A percentile compares a stretch with the other conserved stretches of the same genome.
These are phyloP conservation scores for Palaemon carinicauda DNA, from an alignment of 1,140 invertebrate species.

Conservation along the genomic window DNA sequence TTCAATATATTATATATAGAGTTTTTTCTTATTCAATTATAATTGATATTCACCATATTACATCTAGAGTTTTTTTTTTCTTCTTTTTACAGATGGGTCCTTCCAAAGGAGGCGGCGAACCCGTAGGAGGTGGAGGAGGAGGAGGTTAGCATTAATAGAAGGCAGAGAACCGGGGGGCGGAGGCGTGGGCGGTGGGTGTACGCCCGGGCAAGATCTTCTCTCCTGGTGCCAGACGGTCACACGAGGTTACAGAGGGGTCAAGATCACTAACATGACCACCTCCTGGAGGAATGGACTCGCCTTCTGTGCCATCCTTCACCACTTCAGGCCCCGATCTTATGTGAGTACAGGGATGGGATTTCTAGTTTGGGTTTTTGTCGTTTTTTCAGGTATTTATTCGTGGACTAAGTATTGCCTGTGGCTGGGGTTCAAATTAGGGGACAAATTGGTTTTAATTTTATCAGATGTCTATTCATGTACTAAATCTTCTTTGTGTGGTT, in stretches of 20 bases:
- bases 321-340: conserved; percentile 94
- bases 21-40: too few species aligned
- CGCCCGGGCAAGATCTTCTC: conserved; percentile 74
- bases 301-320: conserved; percentile 96
- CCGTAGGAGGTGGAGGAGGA: neutral
- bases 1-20: too few species aligned
- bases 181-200: conserved; percentile 41
- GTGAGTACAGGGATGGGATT: conserved; percentile 73
- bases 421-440: too few species aligned
- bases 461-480: too few species aligned
- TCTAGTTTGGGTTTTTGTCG: too few species aligned
- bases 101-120: conserved; percentile 22
- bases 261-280: conserved; percentile 90
- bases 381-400: too few species aligned
- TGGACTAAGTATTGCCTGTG: too few species aligned
- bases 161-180: neutral
- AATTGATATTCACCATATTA: too few species aligned
- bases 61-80: neutral
- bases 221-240: conserved; percentile 88
- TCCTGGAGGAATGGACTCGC: conserved; percentile 90
- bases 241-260: conserved; percentile 87
- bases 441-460: too few species aligned
- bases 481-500: too few species aligned
- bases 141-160: neutral
- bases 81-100: conserved; percentile 18